Conservation (phyloP, 2,113 vertebrate genomes). For the Syngnathus typhle region DNA sequence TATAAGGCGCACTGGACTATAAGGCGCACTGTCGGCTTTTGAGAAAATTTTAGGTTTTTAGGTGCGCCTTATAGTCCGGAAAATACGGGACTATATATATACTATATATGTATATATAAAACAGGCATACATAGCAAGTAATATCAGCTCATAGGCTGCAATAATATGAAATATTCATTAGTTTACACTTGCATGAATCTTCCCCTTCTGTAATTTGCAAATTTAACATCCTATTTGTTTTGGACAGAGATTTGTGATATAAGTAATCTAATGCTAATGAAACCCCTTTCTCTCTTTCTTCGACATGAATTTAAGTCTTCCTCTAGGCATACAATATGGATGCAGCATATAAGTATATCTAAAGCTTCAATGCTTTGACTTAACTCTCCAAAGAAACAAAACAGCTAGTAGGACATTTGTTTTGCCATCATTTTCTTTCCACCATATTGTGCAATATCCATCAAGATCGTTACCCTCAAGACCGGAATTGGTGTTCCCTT, state of each 20-base stretch:
- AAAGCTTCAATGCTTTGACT: neutral
- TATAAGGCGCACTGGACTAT: too few relatives aligned
- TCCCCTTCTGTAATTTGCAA: conserved; percentile 9
- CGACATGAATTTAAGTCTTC: conserved; percentile 1
- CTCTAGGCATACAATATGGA: neutral
- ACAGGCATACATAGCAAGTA: neutral
- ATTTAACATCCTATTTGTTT: conserved; percentile 8
- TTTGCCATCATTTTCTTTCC: neutral
- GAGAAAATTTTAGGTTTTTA: too few relatives aligned
- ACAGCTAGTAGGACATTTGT: neutral
- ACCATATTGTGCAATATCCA: neutral
- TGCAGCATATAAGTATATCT: neutral
- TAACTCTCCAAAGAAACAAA: conserved; percentile 1
- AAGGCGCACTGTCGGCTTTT: too few relatives aligned
- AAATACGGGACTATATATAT: too few relatives aligned
- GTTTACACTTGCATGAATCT: conserved; percentile 14
- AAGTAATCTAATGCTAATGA: conserved; percentile 8
- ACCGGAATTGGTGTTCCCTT: too few relatives aligned
- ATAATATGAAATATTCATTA: conserved; percentile 7
- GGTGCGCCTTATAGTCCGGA: too few relatives aligned
- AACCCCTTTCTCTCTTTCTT: neutral
- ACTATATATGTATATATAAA: too few relatives aligned
- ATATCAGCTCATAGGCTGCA: conserved; percentile 2
- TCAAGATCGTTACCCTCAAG: too few relatives aligned
- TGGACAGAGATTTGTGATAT: conserved; percentile 1